These are phyloP conservation scores for Drosophila mojavensis DNA, from an alignment of 1,140 invertebrate genomes.

Conservation along the genomic window DNA sequence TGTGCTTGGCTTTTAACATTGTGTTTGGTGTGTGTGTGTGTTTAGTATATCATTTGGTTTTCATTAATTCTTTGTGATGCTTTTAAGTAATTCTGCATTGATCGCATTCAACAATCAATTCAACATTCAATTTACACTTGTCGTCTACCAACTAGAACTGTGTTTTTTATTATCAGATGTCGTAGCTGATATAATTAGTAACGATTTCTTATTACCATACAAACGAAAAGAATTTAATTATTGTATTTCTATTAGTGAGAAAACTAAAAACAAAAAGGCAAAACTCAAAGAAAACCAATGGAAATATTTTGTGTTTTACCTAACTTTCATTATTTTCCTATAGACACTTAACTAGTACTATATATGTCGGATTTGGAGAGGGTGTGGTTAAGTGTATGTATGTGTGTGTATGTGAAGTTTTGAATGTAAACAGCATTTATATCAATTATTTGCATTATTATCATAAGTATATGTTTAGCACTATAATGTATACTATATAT, in stretches of 20 bases:
- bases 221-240: not conserved
- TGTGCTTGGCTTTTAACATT: conserved; percentile 65
- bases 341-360: conserved; percentile 17
- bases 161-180: conserved; percentile 83
- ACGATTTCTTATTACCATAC: conserved; percentile 30
- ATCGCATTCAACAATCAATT: conserved; percentile 75
- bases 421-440: conserved; percentile 53
- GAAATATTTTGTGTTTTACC: not conserved
- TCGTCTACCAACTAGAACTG: conserved; percentile 70
- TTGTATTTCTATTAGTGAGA: conserved; percentile 18
- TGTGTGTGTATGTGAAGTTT: conserved; percentile 12
- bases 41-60: conserved; percentile 21
- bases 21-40: conserved; percentile 20
- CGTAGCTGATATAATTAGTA: conserved; percentile 82
- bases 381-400: conserved; percentile 5
- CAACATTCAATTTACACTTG: conserved; percentile 75
- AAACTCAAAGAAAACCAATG: not conserved
- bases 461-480: conserved; percentile 57
- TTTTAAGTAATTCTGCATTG: conserved; percentile 36
- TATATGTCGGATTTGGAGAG: conserved; percentile 9
- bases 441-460: conserved; percentile 63
- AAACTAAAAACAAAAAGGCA: not conserved
- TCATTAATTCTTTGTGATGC: conserved; percentile 6
- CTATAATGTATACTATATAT: conserved; percentile 57
- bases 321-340: not conserved